phyloP scores from a whole-genome alignment of 1,140 invertebrate species.

The Cotesia chilonis region DNA sequence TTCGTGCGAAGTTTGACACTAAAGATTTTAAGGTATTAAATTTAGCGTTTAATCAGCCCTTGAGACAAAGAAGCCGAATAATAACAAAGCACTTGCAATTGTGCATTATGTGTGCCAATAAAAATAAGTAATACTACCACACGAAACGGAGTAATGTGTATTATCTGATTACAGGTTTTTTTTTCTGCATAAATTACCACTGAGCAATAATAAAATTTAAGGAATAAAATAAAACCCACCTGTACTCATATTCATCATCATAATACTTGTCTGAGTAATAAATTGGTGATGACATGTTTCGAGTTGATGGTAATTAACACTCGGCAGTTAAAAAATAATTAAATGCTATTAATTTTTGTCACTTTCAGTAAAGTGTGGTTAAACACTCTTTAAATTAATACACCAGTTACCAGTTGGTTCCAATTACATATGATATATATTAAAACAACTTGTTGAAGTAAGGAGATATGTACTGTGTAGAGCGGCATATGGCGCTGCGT shows the following conservation, averaged over 20 bases:
- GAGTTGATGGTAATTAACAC: constrained; percentile 42
- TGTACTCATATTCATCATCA: constrained; percentile 87
- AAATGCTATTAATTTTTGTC: not conserved
- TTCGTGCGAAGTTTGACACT: not conserved
- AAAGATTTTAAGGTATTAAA: not conserved
- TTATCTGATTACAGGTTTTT: not conserved
- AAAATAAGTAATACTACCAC: too few relatives aligned
- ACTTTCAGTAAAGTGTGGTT: not conserved
- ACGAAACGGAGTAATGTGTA: not conserved
- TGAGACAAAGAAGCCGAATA: not conserved
- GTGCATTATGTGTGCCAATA: too few relatives aligned
- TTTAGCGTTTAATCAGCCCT: not conserved
- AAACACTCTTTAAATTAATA: too few relatives aligned
- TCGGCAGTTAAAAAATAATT: not conserved
- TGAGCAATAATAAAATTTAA: constrained; percentile 3
- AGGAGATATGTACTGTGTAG: too few relatives aligned
- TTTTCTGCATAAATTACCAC: constrained; percentile 1
- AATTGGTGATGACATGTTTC: constrained; percentile 67
- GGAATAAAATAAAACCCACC: constrained; percentile 65
- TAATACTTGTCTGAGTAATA: constrained; percentile 94
- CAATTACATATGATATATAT: too few relatives aligned
- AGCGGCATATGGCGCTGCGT: too few relatives aligned
- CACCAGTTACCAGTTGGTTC: too few relatives aligned
- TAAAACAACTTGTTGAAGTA: too few relatives aligned
- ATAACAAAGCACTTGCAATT: not conserved